phyloP scores from a whole-genome alignment of 2,888 invertebrate genomes.

The Eupithecia dodoneata region DNA sequence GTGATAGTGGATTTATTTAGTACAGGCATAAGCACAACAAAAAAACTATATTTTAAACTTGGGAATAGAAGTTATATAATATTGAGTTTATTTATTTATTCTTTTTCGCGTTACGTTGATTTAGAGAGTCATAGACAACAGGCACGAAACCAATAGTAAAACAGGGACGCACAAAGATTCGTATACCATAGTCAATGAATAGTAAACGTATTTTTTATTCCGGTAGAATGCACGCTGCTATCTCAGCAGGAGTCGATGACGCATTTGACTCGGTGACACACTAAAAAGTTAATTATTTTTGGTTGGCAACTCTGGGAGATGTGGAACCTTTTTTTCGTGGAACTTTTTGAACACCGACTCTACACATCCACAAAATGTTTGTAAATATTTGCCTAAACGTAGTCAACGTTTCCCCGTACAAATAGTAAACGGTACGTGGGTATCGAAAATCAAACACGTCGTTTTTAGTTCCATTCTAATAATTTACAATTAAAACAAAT shows the following conservation, averaged over 20 bases:
- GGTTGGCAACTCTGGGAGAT: constrained; percentile 1
- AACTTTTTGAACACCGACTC: not conserved
- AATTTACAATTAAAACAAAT: no score
- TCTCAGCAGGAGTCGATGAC: constrained; percentile 7
- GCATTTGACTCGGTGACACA: constrained; percentile 6
- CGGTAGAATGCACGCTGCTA: not conserved
- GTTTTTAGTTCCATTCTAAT: no score
- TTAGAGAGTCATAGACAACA: not conserved
- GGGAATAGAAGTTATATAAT: no score
- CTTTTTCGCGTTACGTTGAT: not conserved
- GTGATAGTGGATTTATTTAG: no score
- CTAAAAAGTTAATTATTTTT: not conserved
- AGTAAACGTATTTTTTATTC: not conserved
- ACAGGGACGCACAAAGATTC: not conserved
- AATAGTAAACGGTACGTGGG: not conserved
- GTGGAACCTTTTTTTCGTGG: not conserved
- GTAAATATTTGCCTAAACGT: not conserved
- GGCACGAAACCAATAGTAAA: not conserved
- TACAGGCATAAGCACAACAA: no score
- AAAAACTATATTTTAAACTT: no score
- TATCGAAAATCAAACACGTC: not conserved
- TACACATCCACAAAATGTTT: not conserved
- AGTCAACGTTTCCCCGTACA: not conserved
- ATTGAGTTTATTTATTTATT: no score
- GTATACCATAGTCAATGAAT: not conserved